Conservation (phyloP, 2,113 vertebrate genomes). For the Turnix velox region DNA sequence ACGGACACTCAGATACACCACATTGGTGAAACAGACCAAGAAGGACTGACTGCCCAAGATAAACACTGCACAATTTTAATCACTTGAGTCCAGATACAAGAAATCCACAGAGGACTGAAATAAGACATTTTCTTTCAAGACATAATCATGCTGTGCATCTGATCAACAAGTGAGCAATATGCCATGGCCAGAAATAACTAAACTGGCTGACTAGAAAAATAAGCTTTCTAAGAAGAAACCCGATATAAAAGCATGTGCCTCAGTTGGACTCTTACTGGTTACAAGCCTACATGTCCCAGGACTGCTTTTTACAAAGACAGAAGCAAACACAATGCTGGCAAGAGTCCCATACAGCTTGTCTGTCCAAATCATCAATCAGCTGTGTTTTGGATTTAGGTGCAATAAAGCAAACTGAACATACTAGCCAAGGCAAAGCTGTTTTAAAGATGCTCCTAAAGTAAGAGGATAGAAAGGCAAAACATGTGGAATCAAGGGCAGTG, state of each 20-base stretch:
- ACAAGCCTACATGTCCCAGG: neutral
- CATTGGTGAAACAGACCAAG: rapidly evolving
- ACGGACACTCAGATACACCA: neutral
- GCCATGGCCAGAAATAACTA: constrained; percentile 15
- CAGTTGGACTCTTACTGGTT: neutral
- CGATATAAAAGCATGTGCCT: neutral
- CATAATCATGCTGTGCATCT: neutral
- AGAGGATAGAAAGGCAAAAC: neutral
- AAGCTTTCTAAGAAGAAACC: neutral
- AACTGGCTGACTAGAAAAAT: neutral
- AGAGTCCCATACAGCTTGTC: neutral
- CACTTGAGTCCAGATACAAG: neutral
- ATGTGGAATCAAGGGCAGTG: neutral
- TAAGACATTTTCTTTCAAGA: neutral
- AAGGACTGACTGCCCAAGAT: neutral
- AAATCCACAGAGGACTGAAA: neutral
- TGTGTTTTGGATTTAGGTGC: constrained; percentile 21
- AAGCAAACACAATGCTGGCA: neutral
- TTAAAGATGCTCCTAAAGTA: neutral
- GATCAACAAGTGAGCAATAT: neutral
- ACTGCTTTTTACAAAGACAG: neutral
- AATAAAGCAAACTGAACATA: neutral
- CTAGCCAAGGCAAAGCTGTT: neutral
- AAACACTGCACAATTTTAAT: neutral
- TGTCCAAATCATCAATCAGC: constrained; percentile 12